Percentiles rank a stretch among this genome's conserved stretches.
Evolutionary conservation across 1,140 invertebrate genomes (phyloP).

Genomic region (Whitmania pigra): DNA sequence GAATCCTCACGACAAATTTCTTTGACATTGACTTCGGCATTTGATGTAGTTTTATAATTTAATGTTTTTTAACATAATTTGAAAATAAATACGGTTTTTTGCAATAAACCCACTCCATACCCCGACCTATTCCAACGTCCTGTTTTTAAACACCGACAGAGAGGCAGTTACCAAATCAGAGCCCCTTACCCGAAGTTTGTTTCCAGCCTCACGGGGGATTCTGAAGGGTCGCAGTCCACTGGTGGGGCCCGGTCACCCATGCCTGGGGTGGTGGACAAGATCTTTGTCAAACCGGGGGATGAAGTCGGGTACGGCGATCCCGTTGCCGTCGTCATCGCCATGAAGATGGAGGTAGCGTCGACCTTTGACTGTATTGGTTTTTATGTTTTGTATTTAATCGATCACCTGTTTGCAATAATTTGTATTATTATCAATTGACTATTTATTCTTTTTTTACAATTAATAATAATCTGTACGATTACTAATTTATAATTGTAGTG

Average conservation of each 20-base stretch:
- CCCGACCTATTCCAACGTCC: not conserved
- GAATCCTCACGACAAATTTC: too few relatives aligned
- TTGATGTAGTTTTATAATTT: too few relatives aligned
- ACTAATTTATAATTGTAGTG: too few relatives aligned
- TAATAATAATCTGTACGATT: too few relatives aligned
- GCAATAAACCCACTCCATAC: too few relatives aligned
- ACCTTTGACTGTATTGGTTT: not conserved
- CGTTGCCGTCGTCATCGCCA: constrained; percentile 80
- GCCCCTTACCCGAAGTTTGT: constrained; percentile 44
- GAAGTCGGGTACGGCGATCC: constrained; percentile 66
- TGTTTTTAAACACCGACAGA: not conserved
- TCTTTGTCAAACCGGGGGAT: constrained; percentile 51
- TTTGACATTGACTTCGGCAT: too few relatives aligned
- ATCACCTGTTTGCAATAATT: constrained; percentile 1
- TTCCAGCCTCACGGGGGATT: constrained; percentile 21
- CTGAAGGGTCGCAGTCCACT: constrained; percentile 11
- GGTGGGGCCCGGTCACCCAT: constrained; percentile 57
- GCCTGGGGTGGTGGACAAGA: constrained; percentile 56
- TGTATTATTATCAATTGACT: too few relatives aligned
- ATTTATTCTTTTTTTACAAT: too few relatives aligned
- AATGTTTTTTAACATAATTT: too few relatives aligned
- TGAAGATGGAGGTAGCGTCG: constrained; percentile 89
- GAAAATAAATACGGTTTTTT: too few relatives aligned
- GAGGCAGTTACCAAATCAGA: constrained; percentile 38
- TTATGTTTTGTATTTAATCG: not conserved